Evolutionary conservation across 2,888 invertebrate genomes (phyloP).

Genomic region (Thera britannica): DNA sequence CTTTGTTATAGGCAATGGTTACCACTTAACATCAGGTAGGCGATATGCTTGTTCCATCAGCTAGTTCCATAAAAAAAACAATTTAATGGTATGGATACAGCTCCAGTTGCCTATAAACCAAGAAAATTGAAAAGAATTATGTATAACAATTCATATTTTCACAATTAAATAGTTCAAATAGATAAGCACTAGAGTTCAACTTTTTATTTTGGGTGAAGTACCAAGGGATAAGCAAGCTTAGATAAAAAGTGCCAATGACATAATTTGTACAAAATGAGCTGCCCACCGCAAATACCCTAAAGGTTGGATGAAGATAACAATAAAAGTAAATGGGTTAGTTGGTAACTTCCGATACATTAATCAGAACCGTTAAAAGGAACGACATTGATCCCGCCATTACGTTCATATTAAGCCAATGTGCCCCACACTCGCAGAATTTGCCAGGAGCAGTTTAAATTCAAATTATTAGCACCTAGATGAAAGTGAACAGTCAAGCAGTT

Average conservation of each 20-base stretch:
- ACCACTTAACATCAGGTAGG: too few relatives aligned
- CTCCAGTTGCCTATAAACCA: too few relatives aligned
- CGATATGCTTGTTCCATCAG: too few relatives aligned
- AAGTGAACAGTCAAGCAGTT: slow-evolving; percentile 60
- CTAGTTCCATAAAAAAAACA: too few relatives aligned
- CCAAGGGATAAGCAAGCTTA: slow-evolving; percentile 18
- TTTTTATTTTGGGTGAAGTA: neutral
- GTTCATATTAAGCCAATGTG: slow-evolving; percentile 40
- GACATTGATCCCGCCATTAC: slow-evolving; percentile 45
- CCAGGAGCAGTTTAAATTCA: slow-evolving; percentile 51
- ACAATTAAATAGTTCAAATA: too few relatives aligned
- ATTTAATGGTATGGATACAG: too few relatives aligned
- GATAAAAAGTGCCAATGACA: slow-evolving; percentile 35
- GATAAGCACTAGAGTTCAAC: too few relatives aligned
- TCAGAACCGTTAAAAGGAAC: slow-evolving; percentile 46
- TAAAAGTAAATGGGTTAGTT: slow-evolving; percentile 46
- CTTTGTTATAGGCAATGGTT: too few relatives aligned
- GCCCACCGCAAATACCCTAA: slow-evolving; percentile 39
- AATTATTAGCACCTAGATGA: slow-evolving; percentile 63
- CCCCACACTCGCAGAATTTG: slow-evolving; percentile 44
- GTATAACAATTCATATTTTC: too few relatives aligned
- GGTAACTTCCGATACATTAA: slow-evolving; percentile 47
- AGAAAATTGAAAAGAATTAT: too few relatives aligned
- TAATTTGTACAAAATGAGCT: slow-evolving; percentile 39
- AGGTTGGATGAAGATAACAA: slow-evolving; percentile 41